These are phyloP conservation scores for Anthonomus grandis DNA, from an alignment of 1,140 invertebrate genomes.

Conservation along the genomic window DNA sequence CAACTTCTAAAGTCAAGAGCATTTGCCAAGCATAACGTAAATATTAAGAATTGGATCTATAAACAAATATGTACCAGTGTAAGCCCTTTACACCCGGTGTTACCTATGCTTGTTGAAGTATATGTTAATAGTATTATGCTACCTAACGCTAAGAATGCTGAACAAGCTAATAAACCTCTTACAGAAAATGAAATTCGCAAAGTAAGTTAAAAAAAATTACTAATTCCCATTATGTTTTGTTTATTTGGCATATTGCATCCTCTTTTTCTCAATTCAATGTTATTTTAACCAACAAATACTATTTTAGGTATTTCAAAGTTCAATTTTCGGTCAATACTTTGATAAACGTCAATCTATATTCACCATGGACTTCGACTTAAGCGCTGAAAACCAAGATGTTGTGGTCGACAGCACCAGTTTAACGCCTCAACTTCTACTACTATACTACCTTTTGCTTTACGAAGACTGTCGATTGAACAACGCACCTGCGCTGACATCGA, in stretches of 20 bases:
- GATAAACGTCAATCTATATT: slow-evolving; percentile 54
- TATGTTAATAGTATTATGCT: slow-evolving; percentile 92
- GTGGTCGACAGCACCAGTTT: slow-evolving; percentile 66
- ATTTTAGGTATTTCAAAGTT: slow-evolving; percentile 67
- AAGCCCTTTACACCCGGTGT: slow-evolving; percentile 86
- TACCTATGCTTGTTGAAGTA: slow-evolving; percentile 91
- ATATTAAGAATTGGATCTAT: slow-evolving; percentile 94
- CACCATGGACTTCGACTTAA: slow-evolving; percentile 54
- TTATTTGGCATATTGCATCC: neutral
- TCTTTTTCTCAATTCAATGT: neutral
- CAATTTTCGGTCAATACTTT: slow-evolving; percentile 68
- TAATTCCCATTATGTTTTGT: too few relatives aligned
- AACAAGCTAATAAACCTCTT: slow-evolving; percentile 81
- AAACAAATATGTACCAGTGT: slow-evolving; percentile 85
- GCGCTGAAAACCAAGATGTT: slow-evolving; percentile 51
- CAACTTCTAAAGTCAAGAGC: slow-evolving; percentile 91
- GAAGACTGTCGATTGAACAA: slow-evolving; percentile 86
- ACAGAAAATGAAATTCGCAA: slow-evolving; percentile 84
- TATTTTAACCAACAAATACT: neutral
- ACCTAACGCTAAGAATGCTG: slow-evolving; percentile 65
- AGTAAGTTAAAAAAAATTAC: slow-evolving; percentile 38
- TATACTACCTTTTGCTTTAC: slow-evolving; percentile 92
- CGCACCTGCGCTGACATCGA: slow-evolving; percentile 65
- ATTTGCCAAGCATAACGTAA: slow-evolving; percentile 94
- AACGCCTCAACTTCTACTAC: slow-evolving; percentile 82